A percentile compares a stretch with the other conserved stretches of the same genome.
These are phyloP conservation scores for Tetragonula clypearis DNA, from an alignment of 1,140 invertebrate genomes.

Conservation along the genomic window DNA sequence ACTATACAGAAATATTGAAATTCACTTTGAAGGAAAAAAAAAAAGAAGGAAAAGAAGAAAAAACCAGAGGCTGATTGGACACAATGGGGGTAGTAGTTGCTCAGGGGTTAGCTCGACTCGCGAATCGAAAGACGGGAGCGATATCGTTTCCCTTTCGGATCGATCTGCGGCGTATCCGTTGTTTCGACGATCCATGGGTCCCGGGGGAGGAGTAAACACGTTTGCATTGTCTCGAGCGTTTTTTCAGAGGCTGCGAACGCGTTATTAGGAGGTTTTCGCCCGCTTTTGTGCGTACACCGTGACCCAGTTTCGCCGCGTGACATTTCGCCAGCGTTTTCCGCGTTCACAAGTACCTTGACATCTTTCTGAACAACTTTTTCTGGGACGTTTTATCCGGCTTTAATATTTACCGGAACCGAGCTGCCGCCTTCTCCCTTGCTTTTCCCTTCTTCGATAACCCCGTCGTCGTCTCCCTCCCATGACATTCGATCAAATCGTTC, in stretches of 20 bases:
- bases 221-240: not conserved
- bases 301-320: slow-evolving; percentile 40
- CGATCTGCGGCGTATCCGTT: not conserved
- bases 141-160: not conserved
- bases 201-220: not conserved
- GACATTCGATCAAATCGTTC: not conserved
- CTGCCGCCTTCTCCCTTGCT: not conserved
- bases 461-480: not conserved
- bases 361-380: slow-evolving; percentile 48
- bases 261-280: slow-evolving; percentile 43
- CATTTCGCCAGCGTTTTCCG: slow-evolving; percentile 47
- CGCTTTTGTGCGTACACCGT: slow-evolving; percentile 48
- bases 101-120: not conserved
- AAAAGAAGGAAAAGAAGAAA: no score
- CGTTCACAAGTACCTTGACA: slow-evolving; percentile 43
- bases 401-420: slow-evolving; percentile 21
- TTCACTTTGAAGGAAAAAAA: not conserved
- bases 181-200: not conserved
- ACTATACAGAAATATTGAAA: not conserved
- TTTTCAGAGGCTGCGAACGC: slow-evolving; percentile 13
- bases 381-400: slow-evolving; percentile 38
- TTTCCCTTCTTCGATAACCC: no score
- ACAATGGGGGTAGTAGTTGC: not conserved
- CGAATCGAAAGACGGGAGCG: not conserved
- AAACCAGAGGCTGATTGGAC: not conserved